These are phyloP conservation scores for Nemotelus pantherinus DNA, from an alignment of 2,888 invertebrate genomes.

Conservation along the genomic window DNA sequence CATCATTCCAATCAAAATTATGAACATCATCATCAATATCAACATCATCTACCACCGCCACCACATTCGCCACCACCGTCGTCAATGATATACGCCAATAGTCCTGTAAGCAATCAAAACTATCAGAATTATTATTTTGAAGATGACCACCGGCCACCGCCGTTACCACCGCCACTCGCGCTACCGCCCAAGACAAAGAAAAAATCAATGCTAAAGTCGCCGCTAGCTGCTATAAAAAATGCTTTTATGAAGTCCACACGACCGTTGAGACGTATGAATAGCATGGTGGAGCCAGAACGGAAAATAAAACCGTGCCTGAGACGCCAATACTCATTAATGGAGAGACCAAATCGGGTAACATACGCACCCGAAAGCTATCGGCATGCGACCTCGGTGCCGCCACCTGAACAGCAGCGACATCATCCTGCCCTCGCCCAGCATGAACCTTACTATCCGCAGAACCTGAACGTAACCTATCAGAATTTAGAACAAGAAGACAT, in stretches of 20 bases:
- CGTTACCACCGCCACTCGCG: slow-evolving; percentile 57
- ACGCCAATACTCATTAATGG: slow-evolving; percentile 64
- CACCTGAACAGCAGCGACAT: not conserved
- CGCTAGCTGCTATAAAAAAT: slow-evolving; percentile 62
- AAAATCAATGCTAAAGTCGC: slow-evolving; percentile 64
- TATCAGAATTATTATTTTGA: slow-evolving; percentile 48
- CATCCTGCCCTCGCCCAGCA: slow-evolving; percentile 34
- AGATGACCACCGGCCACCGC: slow-evolving; percentile 23
- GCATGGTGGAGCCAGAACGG: slow-evolving; percentile 62
- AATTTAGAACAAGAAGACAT: slow-evolving; percentile 63
- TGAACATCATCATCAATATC: slow-evolving; percentile 54
- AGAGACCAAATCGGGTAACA: slow-evolving; percentile 61
- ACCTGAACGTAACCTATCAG: slow-evolving; percentile 62
- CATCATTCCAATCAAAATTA: slow-evolving; percentile 57
- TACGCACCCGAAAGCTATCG: slow-evolving; percentile 59
- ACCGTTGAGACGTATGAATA: slow-evolving; percentile 63
- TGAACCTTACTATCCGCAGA: slow-evolving; percentile 53
- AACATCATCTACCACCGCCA: slow-evolving; percentile 50
- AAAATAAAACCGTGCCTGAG: slow-evolving; percentile 59
- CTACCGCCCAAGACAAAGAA: slow-evolving; percentile 61
- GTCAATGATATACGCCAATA: slow-evolving; percentile 46
- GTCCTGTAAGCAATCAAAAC: slow-evolving; percentile 45
- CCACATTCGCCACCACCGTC: slow-evolving; percentile 48
- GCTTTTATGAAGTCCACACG: slow-evolving; percentile 63
- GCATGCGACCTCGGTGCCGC: slow-evolving; percentile 20